These are phyloP conservation scores for Ochotona curzoniae DNA, from an alignment of 2,113 vertebrate genomes.

Conservation along the genomic window DNA sequence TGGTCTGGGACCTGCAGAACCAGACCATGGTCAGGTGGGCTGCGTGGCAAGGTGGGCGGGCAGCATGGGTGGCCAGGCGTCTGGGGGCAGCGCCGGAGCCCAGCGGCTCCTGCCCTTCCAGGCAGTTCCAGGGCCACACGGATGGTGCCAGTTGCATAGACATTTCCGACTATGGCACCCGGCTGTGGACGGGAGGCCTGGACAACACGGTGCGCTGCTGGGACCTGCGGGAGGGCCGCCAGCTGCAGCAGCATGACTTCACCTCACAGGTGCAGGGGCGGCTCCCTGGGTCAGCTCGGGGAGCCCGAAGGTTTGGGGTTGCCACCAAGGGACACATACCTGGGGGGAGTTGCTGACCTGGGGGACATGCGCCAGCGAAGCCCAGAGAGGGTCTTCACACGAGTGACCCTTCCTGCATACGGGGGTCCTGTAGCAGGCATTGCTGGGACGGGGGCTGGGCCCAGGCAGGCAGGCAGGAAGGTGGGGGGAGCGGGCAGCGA, in stretches of 20 bases:
- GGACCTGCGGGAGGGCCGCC: slow-evolving; percentile 89
- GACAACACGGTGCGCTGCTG: slow-evolving; percentile 89
- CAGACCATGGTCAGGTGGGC: slow-evolving; percentile 81
- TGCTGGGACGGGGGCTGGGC: too few relatives aligned
- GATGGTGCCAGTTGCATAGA: slow-evolving; percentile 89
- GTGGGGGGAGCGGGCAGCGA: too few relatives aligned
- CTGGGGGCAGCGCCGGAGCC: not conserved
- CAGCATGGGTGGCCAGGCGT: not conserved
- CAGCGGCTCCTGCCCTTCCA: slow-evolving; percentile 21
- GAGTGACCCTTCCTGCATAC: too few relatives aligned
- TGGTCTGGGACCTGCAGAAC: slow-evolving; percentile 81
- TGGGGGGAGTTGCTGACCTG: too few relatives aligned
- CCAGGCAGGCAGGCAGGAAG: too few relatives aligned
- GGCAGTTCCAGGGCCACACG: slow-evolving; percentile 89
- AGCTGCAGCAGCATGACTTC: slow-evolving; percentile 89
- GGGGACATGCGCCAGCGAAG: too few relatives aligned
- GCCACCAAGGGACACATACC: too few relatives aligned
- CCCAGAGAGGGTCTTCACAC: too few relatives aligned
- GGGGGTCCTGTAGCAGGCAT: too few relatives aligned
- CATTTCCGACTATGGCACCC: slow-evolving; percentile 85
- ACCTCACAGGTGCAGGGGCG: slow-evolving; percentile 84
- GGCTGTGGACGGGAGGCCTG: slow-evolving; percentile 87
- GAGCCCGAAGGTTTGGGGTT: not conserved
- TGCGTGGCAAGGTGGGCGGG: fast-evolving
- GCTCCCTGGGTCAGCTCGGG: fast-evolving